Evolutionary conservation across 2,888 invertebrate species (phyloP).

Genomic region (Pyrrhosoma nymphula): DNA sequence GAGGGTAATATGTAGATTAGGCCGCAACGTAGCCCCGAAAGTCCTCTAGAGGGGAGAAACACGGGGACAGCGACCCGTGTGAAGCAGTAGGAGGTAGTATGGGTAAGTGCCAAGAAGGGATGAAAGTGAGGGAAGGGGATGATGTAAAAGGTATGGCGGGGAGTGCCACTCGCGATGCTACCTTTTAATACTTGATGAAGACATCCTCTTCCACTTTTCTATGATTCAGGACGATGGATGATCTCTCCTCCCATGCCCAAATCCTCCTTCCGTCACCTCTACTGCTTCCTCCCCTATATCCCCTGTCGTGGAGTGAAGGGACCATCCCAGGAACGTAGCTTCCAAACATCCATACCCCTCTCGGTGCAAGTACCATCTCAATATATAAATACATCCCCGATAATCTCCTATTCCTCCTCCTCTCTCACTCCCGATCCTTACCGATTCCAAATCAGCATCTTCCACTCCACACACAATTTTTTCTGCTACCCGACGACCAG

Average conservation of each 20-base stretch:
- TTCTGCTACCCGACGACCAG: no score
- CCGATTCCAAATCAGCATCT: neutral
- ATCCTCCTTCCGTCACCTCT: neutral
- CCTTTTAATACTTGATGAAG: slow-evolving; percentile 58
- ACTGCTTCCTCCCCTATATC: neutral
- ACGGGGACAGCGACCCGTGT: neutral
- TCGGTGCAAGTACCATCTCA: neutral
- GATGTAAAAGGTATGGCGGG: neutral
- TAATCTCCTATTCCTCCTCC: neutral
- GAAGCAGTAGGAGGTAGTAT: neutral
- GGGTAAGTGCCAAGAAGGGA: neutral
- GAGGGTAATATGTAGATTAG: no score
- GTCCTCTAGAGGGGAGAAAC: no score
- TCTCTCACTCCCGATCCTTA: neutral
- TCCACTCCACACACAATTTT: no score
- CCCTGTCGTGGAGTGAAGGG: neutral
- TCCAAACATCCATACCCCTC: neutral
- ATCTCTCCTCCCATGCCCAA: neutral
- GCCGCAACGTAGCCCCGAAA: no score
- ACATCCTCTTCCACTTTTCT: slow-evolving; percentile 46
- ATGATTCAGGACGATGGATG: slow-evolving; percentile 61
- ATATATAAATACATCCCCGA: neutral
- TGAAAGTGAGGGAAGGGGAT: neutral
- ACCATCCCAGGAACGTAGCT: neutral
- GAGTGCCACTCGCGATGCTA: slow-evolving; percentile 47